A percentile compares a stretch with the other conserved stretches of the same genome.
These are phyloP conservation scores for Halictus quadricinctus DNA, from an alignment of 2,888 invertebrate species.

Conservation along the genomic window DNA sequence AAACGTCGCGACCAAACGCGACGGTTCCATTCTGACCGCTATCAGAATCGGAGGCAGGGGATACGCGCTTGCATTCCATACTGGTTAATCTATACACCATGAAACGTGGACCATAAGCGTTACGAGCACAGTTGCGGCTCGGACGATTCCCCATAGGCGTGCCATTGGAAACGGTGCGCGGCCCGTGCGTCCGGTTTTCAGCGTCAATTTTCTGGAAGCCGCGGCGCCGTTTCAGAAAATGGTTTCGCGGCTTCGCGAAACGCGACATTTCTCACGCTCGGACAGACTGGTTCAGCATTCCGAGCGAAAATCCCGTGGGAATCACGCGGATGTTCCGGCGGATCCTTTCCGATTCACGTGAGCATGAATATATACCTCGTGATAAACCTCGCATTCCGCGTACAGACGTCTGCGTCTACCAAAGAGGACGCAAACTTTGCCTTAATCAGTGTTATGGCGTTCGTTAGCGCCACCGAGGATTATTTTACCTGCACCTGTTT, in stretches of 20 bases:
- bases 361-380: background rate
- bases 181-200: background rate
- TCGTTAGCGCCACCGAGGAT: too few species aligned
- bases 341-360: slow-evolving; percentile 11
- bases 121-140: slow-evolving; percentile 4
- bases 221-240: background rate
- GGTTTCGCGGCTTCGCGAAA: slow-evolving; percentile 3
- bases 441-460: background rate
- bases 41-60: background rate
- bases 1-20: background rate
- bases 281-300: slow-evolving; percentile 17
- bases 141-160: background rate
- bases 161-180: background rate
- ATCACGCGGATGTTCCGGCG: background rate
- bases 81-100: slow-evolving; percentile 10
- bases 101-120: background rate
- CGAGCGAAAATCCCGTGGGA: slow-evolving; percentile 9
- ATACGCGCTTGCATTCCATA: background rate
- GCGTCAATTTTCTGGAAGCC: slow-evolving; percentile 14
- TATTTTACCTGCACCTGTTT: background rate
- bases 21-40: background rate
- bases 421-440: background rate
- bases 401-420: background rate
- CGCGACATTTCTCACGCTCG: slow-evolving; percentile 7
- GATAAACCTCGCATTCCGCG: background rate